Evolutionary conservation across 2,113 vertebrate genomes (phyloP).

Genomic region (Perccottus glenii): DNA sequence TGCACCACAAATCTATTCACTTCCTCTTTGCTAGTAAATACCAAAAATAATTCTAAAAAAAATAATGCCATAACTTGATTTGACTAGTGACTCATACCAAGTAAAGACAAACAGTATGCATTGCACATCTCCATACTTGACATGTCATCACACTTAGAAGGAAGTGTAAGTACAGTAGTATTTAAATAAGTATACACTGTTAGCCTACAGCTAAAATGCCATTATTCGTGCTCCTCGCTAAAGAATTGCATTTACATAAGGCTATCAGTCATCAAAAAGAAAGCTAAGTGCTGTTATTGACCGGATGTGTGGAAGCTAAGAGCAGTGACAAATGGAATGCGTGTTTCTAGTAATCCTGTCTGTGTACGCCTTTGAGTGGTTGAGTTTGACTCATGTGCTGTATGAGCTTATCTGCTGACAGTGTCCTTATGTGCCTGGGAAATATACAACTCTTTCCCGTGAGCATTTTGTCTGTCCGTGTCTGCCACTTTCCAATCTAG

Average conservation of each 20-base stretch:
- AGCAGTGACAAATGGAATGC: constrained; percentile 11
- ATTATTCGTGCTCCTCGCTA: background rate
- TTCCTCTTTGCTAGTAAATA: too few species aligned
- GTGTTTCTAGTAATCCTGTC: constrained; percentile 45
- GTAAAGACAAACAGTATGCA: too few species aligned
- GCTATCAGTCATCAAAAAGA: background rate
- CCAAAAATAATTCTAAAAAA: too few species aligned
- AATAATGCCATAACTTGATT: too few species aligned
- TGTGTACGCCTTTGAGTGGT: constrained; percentile 12
- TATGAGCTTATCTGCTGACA: constrained; percentile 24
- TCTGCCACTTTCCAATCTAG: constrained; percentile 55
- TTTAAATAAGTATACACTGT: too few species aligned
- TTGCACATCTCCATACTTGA: too few species aligned
- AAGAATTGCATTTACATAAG: background rate
- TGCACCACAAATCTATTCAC: too few species aligned
- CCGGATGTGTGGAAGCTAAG: background rate
- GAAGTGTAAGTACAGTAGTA: too few species aligned
- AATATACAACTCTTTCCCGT: constrained; percentile 29
- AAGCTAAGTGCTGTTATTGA: background rate
- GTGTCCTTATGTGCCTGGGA: constrained; percentile 10
- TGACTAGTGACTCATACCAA: too few species aligned
- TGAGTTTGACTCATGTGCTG: constrained; percentile 20
- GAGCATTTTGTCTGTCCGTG: constrained; percentile 42
- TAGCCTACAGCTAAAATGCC: too few species aligned
- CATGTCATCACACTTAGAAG: too few species aligned